phyloP scores from a whole-genome alignment of 1,140 invertebrate genomes.

The Hyles euphorbiae region DNA sequence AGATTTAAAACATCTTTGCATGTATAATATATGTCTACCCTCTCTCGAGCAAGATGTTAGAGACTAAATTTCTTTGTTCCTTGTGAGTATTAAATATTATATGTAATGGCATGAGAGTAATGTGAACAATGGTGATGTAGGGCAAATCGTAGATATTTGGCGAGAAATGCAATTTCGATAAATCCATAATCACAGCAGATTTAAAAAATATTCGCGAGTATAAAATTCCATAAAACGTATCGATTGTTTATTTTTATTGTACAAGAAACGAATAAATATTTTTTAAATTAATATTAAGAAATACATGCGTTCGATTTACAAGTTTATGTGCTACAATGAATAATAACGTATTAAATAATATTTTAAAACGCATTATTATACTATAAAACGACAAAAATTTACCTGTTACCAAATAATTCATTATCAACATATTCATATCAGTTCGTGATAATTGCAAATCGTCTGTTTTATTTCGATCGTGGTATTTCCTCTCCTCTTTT shows the following conservation, averaged over 20 bases:
- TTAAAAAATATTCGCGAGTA: too few relatives aligned
- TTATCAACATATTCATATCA: conserved; percentile 97
- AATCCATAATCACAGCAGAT: too few relatives aligned
- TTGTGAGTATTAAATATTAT: too few relatives aligned
- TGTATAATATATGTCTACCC: too few relatives aligned
- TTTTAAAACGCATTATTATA: neutral
- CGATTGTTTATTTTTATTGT: neutral
- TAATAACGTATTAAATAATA: neutral
- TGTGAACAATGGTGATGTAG: too few relatives aligned
- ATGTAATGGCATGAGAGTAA: too few relatives aligned
- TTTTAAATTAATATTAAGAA: neutral
- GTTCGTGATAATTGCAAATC: conserved; percentile 89
- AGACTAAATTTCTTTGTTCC: too few relatives aligned
- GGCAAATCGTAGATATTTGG: too few relatives aligned
- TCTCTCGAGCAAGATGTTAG: too few relatives aligned
- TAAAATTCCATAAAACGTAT: too few relatives aligned
- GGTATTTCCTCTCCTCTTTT: conserved; percentile 64
- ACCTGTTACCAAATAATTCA: conserved; percentile 99
- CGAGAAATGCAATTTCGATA: too few relatives aligned
- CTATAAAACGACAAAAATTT: conserved; percentile 27
- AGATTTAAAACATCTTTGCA: too few relatives aligned
- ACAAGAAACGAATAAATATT: neutral
- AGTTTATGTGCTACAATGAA: neutral
- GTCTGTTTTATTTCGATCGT: conserved; percentile 75
- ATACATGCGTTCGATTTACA: neutral